phyloP scores from a whole-genome alignment of 1,140 invertebrate species.

The Sycobia sp. region DNA sequence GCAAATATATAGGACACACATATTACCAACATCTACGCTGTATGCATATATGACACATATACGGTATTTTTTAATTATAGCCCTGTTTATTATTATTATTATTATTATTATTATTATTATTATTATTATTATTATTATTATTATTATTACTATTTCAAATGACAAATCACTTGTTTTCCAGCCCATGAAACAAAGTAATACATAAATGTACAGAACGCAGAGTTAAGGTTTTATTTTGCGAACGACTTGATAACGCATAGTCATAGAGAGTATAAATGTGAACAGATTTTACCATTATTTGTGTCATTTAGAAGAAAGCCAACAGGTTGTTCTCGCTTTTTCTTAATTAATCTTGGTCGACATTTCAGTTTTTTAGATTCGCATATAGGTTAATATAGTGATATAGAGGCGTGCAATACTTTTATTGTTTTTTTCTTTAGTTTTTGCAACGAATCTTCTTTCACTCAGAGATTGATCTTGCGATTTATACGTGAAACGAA shows the following conservation, averaged over 20 bases:
- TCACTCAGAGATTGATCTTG: conserved; percentile 5
- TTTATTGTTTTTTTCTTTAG: conserved; percentile 24
- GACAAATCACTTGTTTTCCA: conserved; percentile 32
- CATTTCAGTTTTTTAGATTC: conserved; percentile 25
- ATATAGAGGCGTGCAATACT: conserved; percentile 34
- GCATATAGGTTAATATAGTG: conserved; percentile 31
- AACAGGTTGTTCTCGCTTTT: conserved; percentile 19
- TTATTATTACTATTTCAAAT: conserved; percentile 10
- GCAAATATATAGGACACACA: conserved; percentile 9
- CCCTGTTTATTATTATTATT: too few species aligned
- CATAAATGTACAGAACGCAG: conserved; percentile 17
- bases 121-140: too few species aligned
- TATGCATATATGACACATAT: conserved; percentile 11
- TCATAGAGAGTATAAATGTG: neutral
- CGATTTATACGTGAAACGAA: too few species aligned
- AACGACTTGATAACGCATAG: conserved; percentile 13
- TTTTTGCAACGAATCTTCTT: conserved; percentile 7
- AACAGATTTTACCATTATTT: too few species aligned
- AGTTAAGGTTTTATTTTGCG: conserved; percentile 34
- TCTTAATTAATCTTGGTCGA: conserved; percentile 9
- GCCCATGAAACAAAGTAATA: conserved; percentile 1
- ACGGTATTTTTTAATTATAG: conserved; percentile 22
- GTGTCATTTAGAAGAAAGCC: conserved; percentile 9
- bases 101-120: too few species aligned
- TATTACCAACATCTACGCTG: conserved; percentile 29